Conservation (phyloP, 2,113 vertebrate genomes). For the Tachysurus fulvidraco region DNA sequence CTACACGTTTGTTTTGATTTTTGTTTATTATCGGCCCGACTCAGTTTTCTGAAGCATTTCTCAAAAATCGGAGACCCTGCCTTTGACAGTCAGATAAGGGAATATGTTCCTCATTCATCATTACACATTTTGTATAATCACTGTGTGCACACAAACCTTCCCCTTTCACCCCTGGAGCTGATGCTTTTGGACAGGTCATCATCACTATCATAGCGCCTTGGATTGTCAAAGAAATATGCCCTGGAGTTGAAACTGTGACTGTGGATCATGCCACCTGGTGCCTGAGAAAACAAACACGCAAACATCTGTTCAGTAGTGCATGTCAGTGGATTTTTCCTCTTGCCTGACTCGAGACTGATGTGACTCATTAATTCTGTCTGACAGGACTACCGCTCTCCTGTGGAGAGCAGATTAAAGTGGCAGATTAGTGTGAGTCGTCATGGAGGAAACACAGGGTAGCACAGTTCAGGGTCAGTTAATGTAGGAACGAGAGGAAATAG, state of each 20-base stretch:
- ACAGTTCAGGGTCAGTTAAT: background rate
- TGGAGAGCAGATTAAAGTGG: background rate
- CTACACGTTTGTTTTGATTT: too few relatives aligned
- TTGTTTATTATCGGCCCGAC: too few relatives aligned
- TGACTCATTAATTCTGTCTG: conserved; percentile 36
- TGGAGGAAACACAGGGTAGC: conserved; percentile 29
- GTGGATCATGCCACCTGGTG: conserved; percentile 88
- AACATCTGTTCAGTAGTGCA: conserved; percentile 19
- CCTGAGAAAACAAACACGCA: conserved; percentile 65
- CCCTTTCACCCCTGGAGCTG: conserved; percentile 76
- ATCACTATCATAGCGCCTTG: conserved; percentile 91
- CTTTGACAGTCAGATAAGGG: background rate
- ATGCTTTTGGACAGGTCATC: conserved; percentile 88
- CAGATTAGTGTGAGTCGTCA: background rate
- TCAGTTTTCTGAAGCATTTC: too few relatives aligned
- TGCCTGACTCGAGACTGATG: background rate
- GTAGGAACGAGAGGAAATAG: background rate
- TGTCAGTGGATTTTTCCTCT: conserved; percentile 22
- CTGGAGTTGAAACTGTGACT: conserved; percentile 92
- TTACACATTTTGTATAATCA: background rate
- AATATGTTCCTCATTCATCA: background rate
- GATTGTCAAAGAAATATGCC: conserved; percentile 97
- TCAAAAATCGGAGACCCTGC: too few relatives aligned
- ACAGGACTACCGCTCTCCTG: conserved; percentile 13
- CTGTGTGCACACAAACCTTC: conserved; percentile 64